Conservation (phyloP, 2,888 invertebrate species). For the Agrilus mali region DNA sequence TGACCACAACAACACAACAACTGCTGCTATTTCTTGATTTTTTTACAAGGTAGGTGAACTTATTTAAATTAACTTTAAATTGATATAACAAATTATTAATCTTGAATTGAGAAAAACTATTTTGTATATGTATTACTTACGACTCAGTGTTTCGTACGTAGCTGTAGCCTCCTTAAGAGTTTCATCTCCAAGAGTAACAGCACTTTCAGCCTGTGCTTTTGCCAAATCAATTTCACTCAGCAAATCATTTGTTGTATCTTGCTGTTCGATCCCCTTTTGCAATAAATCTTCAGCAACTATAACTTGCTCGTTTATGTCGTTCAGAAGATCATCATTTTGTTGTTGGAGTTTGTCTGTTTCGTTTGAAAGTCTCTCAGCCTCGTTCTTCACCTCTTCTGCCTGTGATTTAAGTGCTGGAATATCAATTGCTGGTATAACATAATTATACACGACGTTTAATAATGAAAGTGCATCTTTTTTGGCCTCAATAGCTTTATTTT, state of each 20-base stretch:
- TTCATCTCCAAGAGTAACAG: slow-evolving; percentile 73
- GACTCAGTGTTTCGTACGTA: slow-evolving; percentile 61
- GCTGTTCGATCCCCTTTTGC: slow-evolving; percentile 50
- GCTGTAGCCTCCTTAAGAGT: slow-evolving; percentile 68
- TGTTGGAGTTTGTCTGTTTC: slow-evolving; percentile 39
- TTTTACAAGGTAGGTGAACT: not conserved
- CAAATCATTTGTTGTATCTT: slow-evolving; percentile 67
- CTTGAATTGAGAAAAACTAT: too few species aligned
- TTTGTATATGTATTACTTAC: too few species aligned
- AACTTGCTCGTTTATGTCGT: slow-evolving; percentile 52
- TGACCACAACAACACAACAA: too few species aligned
- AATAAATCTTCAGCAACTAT: slow-evolving; percentile 54
- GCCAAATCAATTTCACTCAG: slow-evolving; percentile 67
- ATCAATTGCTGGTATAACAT: slow-evolving; percentile 67
- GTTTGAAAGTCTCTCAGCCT: slow-evolving; percentile 48
- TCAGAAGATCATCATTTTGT: slow-evolving; percentile 45
- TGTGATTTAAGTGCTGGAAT: slow-evolving; percentile 54
- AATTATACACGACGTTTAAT: slow-evolving; percentile 65
- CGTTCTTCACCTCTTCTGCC: slow-evolving; percentile 53
- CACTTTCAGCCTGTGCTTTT: slow-evolving; percentile 64
- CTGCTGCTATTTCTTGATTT: too few species aligned
- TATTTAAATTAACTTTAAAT: not conserved
- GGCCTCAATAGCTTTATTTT: slow-evolving; percentile 60
- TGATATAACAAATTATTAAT: not conserved
- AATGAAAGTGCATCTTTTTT: slow-evolving; percentile 72